phyloP scores from a whole-genome alignment of 1,140 invertebrate genomes.

The Bombus ignitus region DNA sequence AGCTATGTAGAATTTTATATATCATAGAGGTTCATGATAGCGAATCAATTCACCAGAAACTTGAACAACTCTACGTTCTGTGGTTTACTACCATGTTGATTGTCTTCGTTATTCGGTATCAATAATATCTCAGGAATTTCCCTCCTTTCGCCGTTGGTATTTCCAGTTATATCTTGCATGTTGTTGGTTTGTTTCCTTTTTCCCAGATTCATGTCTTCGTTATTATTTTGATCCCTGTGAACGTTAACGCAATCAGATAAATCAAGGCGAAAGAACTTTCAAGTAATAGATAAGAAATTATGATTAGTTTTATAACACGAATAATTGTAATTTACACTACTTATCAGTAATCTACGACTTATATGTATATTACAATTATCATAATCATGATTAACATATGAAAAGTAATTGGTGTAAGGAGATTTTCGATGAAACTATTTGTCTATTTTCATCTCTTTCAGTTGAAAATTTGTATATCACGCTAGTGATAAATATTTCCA shows the following conservation, averaged over 20 bases:
- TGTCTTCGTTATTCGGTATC: slow-evolving; percentile 37
- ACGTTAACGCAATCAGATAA: neutral
- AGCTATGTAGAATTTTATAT: neutral
- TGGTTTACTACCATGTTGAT: slow-evolving; percentile 29
- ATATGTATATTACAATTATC: neutral
- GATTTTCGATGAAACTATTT: neutral
- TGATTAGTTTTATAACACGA: too few species aligned
- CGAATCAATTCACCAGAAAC: slow-evolving; percentile 46
- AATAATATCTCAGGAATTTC: slow-evolving; percentile 50
- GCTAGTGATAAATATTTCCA: neutral
- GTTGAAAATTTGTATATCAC: neutral
- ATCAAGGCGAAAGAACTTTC: too few species aligned
- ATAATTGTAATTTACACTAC: neutral
- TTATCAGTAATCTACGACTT: neutral
- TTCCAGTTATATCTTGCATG: slow-evolving; percentile 11
- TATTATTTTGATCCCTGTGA: slow-evolving; percentile 79
- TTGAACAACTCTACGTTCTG: slow-evolving; percentile 49
- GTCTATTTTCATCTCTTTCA: neutral
- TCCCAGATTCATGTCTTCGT: slow-evolving; percentile 70
- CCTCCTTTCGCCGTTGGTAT: slow-evolving; percentile 39
- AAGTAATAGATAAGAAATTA: neutral
- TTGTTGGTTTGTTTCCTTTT: slow-evolving; percentile 29
- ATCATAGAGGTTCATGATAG: neutral
- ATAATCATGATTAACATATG: neutral
- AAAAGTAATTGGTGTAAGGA: neutral